phyloP scores from a whole-genome alignment of 2,797 vertebrate species.

The Myoxocephalus aenaeus region DNA sequence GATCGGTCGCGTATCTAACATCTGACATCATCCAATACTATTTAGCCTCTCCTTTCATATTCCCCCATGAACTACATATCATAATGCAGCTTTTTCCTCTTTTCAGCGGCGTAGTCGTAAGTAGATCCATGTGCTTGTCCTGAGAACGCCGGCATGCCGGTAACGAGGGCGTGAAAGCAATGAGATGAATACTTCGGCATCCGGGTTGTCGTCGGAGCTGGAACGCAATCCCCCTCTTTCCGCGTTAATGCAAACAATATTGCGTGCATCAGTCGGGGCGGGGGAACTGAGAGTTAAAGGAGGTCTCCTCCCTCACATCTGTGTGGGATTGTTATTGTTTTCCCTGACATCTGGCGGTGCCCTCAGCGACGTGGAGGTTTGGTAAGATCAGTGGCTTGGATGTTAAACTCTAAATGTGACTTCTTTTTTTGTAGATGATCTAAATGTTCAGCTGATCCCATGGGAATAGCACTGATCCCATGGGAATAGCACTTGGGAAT shows the following conservation, averaged over 20 bases:
- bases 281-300: slow-evolving; percentile 17
- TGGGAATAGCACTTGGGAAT: too few relatives aligned
- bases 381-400: slow-evolving; percentile 37
- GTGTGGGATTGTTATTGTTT: slow-evolving; percentile 61
- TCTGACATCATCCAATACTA: slow-evolving; percentile 9
- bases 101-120: slow-evolving; percentile 15
- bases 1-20: background rate
- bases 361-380: slow-evolving; percentile 52
- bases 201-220: slow-evolving; percentile 37
- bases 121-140: slow-evolving; percentile 47
- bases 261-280: slow-evolving; percentile 14
- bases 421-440: slow-evolving; percentile 28
- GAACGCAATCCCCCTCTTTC: slow-evolving; percentile 15
- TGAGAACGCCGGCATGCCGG: slow-evolving; percentile 37
- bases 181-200: slow-evolving; percentile 59
- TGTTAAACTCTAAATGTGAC: slow-evolving; percentile 7
- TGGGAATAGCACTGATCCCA: too few relatives aligned
- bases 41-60: slow-evolving; percentile 3
- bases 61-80: background rate
- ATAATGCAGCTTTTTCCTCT: slow-evolving; percentile 15
- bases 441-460: slow-evolving; percentile 31
- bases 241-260: slow-evolving; percentile 47
- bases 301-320: slow-evolving; percentile 64
- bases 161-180: slow-evolving; percentile 34
- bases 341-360: slow-evolving; percentile 69